These are phyloP conservation scores for Catonia carolina DNA, from an alignment of 2,888 invertebrate species.

Conservation along the genomic window DNA sequence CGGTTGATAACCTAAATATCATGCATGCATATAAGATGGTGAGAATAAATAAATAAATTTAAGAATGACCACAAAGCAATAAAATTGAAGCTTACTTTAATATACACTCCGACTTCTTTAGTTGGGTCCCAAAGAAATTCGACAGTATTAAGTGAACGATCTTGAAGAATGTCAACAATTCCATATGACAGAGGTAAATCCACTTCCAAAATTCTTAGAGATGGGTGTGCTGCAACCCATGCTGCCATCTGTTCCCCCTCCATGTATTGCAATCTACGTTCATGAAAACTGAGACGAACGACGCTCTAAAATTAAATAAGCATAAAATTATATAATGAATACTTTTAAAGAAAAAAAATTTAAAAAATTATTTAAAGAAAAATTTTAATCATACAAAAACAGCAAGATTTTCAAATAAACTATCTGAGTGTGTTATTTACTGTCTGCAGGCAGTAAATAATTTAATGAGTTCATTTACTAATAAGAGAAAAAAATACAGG, in stretches of 20 bases:
- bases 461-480: too few relatives aligned
- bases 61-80: too few relatives aligned
- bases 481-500: too few relatives aligned
- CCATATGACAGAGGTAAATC: conserved; percentile 94
- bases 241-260: conserved; percentile 88
- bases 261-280: conserved; percentile 89
- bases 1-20: too few relatives aligned
- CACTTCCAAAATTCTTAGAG: conserved; percentile 85
- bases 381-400: background rate
- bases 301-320: conserved; percentile 57
- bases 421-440: too few relatives aligned
- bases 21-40: too few relatives aligned
- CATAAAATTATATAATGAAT: too few relatives aligned
- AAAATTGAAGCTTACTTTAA: conserved; percentile 57
- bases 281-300: conserved; percentile 91
- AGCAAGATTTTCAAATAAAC: too few relatives aligned
- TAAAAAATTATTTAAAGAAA: background rate
- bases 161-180: conserved; percentile 72
- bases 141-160: conserved; percentile 65
- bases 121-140: conserved; percentile 94
- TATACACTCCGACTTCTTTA: conserved; percentile 91
- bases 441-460: too few relatives aligned
- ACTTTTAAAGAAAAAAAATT: background rate
- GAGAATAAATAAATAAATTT: too few relatives aligned
- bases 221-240: conserved; percentile 85